Evolutionary conservation across 2,113 vertebrate species (phyloP).

Genomic region (Tupaia tana): DNA sequence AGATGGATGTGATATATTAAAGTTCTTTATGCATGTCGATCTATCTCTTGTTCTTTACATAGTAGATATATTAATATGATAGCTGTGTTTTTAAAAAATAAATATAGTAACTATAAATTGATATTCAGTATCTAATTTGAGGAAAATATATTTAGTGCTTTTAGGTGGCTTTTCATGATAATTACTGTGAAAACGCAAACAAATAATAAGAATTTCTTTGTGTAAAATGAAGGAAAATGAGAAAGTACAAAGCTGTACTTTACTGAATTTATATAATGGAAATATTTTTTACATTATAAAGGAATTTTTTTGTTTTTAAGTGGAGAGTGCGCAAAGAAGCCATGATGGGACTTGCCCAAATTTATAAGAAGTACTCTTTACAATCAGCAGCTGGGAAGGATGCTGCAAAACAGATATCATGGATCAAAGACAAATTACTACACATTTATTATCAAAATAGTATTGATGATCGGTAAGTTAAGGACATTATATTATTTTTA

Average conservation of each 20-base stretch:
- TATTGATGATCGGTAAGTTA: conserved; percentile 96
- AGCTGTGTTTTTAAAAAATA: conserved; percentile 4
- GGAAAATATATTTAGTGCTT: background rate
- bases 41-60: background rate
- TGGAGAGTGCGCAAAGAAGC: conserved; percentile 99
- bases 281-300: conserved; percentile 65
- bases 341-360: conserved; percentile 99
- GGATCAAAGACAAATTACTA: conserved; percentile 99
- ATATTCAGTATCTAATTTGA: background rate
- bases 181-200: too few relatives aligned
- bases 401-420: conserved; percentile 97
- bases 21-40: background rate
- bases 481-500: background rate
- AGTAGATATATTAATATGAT: background rate
- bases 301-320: conserved; percentile 83
- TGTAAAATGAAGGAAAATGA: background rate
- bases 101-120: conserved; percentile 20
- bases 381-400: conserved; percentile 98
- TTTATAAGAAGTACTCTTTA: conserved; percentile 98
- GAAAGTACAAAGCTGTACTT: conserved; percentile 25
- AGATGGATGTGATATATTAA: background rate
- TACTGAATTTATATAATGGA: conserved; percentile 19
- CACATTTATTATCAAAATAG: conserved; percentile 99
- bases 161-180: too few relatives aligned
- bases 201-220: too few relatives aligned